Evolutionary conservation across 2,797 vertebrate species (phyloP).

Genomic region (Enteromius anoplus): DNA sequence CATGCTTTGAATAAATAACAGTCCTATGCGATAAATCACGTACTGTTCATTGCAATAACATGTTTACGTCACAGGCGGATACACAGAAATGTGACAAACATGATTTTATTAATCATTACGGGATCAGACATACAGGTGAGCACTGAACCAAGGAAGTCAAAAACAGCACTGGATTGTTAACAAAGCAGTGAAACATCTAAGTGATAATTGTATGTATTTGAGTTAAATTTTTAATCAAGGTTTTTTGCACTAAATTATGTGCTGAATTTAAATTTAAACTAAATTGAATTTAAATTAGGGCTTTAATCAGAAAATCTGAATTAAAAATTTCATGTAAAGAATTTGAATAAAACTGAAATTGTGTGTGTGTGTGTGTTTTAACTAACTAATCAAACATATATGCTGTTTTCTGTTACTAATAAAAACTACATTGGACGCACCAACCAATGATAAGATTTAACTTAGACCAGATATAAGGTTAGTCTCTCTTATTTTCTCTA

Average conservation of each 20-base stretch:
- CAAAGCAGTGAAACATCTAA: background rate
- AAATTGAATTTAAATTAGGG: background rate
- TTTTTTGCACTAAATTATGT: background rate
- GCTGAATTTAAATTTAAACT: background rate
- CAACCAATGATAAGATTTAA: background rate
- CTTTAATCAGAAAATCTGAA: background rate
- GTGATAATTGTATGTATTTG: background rate
- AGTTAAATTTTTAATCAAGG: background rate
- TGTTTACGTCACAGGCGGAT: background rate
- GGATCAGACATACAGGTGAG: background rate
- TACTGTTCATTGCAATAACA: background rate
- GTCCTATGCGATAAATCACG: conserved; percentile 22
- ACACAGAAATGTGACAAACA: conserved; percentile 30
- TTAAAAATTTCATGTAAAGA: background rate
- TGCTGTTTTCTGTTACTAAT: background rate
- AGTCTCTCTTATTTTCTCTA: background rate
- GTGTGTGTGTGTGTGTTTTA: background rate
- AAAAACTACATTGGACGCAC: background rate
- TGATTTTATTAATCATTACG: conserved; percentile 9
- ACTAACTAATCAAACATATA: background rate
- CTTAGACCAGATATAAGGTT: background rate
- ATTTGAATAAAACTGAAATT: background rate
- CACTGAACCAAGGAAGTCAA: background rate
- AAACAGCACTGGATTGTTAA: background rate
- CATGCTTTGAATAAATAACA: conserved; percentile 31